Evolutionary conservation across 2,797 vertebrate species (phyloP).

Genomic region (Ispidina picta): DNA sequence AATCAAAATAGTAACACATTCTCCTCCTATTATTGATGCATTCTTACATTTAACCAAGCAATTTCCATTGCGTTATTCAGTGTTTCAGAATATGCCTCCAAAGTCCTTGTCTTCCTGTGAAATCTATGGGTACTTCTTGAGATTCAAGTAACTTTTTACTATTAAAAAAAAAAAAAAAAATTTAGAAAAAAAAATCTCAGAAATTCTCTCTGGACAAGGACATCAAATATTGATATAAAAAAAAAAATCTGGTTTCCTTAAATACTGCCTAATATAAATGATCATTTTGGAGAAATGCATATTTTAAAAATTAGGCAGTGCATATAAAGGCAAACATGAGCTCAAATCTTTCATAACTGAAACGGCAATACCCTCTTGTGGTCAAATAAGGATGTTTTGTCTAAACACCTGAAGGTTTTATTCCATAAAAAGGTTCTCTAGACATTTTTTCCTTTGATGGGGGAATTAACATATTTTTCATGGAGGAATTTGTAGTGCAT

Average conservation of each 20-base stretch:
- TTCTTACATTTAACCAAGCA: not conserved
- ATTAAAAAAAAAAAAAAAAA: not conserved
- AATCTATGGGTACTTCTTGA: not conserved
- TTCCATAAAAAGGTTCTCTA: not conserved
- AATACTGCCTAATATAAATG: not conserved
- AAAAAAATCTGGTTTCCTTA: not conserved
- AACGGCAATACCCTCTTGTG: slow-evolving; percentile 65
- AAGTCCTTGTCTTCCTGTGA: not conserved
- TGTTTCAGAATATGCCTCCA: not conserved
- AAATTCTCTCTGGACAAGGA: not conserved
- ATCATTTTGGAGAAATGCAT: not conserved
- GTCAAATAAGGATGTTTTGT: not conserved
- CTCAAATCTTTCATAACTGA: slow-evolving; percentile 9
- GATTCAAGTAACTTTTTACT: not conserved
- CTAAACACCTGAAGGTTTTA: not conserved
- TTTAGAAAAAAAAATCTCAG: not conserved
- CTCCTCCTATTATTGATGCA: not conserved
- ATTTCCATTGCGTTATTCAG: not conserved
- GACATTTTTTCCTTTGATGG: not conserved
- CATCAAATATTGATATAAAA: not conserved
- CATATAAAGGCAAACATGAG: not conserved
- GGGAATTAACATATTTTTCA: not conserved
- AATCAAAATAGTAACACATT: not conserved
- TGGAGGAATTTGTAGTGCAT: not conserved
- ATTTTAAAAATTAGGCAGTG: not conserved